Percentiles rank a stretch among this genome's conserved stretches.
Evolutionary conservation across 2,113 vertebrate species (phyloP).

Genomic region (Ondatra zibethicus): DNA sequence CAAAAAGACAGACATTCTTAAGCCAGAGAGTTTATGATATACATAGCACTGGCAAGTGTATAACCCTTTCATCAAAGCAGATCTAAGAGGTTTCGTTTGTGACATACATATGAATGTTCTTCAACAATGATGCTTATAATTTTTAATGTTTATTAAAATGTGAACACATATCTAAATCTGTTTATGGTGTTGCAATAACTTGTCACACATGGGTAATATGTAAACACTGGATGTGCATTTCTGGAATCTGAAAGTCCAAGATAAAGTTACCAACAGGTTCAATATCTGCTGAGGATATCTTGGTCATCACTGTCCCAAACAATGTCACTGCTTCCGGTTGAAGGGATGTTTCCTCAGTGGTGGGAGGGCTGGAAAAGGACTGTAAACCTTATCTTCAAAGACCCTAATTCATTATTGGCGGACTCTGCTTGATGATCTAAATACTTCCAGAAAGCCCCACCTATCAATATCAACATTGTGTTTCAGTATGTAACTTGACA

Average conservation of each 20-base stretch:
- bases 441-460: background rate
- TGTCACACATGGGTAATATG: background rate
- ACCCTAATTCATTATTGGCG: background rate
- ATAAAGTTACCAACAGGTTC: background rate
- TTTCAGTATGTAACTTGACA: background rate
- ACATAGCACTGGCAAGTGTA: background rate
- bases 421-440: background rate
- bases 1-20: background rate
- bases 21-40: background rate
- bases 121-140: background rate
- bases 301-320: background rate
- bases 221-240: background rate
- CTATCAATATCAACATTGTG: background rate
- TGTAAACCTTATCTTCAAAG: background rate
- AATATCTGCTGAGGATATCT: background rate
- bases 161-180: background rate
- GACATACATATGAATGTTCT: background rate
- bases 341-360: background rate
- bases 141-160: background rate
- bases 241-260: background rate
- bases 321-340: background rate
- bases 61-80: background rate
- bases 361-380: background rate
- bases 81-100: background rate
- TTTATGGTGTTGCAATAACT: background rate